phyloP scores from a whole-genome alignment of 2,113 vertebrate species.

The Fregata magnificens region DNA sequence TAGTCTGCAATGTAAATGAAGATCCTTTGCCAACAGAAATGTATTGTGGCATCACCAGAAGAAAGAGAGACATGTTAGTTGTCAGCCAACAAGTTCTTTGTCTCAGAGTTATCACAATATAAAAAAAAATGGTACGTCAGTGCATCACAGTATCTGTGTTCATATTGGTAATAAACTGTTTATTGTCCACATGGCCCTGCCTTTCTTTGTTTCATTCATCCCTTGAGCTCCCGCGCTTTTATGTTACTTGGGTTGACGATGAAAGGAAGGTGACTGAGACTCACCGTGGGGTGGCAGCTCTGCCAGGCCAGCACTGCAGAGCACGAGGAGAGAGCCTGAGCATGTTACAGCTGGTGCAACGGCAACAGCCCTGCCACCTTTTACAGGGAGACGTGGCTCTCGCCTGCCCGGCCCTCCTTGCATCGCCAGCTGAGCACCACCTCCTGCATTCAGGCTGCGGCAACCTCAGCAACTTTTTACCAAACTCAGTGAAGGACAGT shows the following conservation, averaged over 20 bases:
- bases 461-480: background rate
- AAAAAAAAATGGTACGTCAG: conserved; percentile 73
- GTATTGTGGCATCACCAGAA: conserved; percentile 74
- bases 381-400: accelerated
- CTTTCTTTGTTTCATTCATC: conserved; percentile 18
- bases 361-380: background rate
- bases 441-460: background rate
- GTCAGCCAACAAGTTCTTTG: conserved; percentile 68
- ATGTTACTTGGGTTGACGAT: background rate
- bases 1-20: conserved; percentile 70
- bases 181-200: conserved; percentile 76
- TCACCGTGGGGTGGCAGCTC: background rate
- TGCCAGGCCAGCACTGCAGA: background rate
- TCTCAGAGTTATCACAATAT: conserved; percentile 75
- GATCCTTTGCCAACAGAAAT: conserved; percentile 76
- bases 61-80: conserved; percentile 71
- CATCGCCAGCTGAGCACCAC: accelerated
- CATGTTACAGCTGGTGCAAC: accelerated
- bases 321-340: background rate
- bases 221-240: background rate
- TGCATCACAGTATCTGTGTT: conserved; percentile 80
- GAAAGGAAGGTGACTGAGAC: background rate
- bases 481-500: background rate
- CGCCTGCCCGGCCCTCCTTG: background rate
- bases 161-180: conserved; percentile 92